Base-by-base conservation (phyloP, 1,140 invertebrate species). In the Aphaenogaster floridana region DNA sequence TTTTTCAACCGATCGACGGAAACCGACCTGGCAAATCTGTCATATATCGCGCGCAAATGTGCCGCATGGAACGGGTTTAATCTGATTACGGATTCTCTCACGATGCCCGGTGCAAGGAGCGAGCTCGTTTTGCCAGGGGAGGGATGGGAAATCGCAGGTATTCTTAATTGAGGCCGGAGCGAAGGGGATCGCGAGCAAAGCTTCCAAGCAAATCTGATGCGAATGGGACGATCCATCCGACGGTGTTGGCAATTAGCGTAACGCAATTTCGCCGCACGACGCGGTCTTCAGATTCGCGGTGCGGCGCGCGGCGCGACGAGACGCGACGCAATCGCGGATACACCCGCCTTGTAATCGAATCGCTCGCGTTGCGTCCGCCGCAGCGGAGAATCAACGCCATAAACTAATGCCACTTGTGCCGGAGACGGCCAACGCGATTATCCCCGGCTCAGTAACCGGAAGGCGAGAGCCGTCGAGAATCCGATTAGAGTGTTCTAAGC, bases 351-450 rank as follows among this genome's bases (percentile, higher is more conserved):
- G 88, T 90, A 89, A 90, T 89, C 57, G 21, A 89, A 86, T 89
- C 57, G 57, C 61, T 54, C 76, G 50, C 39, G 74, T 79, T 77
- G 72, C 80, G 17, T 66, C 42, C 50, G 54, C 39, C 63, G 28
- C 59, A 34, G n/a, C 68, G 45, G 17, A 59, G 78, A 77, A 80
- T 68, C 81, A 76, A 52, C 34, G 36, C 54, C 74, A 57, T 89
- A 90, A 89, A 86, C 76, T 81, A 90, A 86, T 61, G 39, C 74
- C 17, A 8, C 21, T 68, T 45, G 72, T 54, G 45, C 81, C 74
- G 36, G 77, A 69, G 42, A 54, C 77, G 72, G 71, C 80, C 78
- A 74, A 89, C 72, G 78, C 39, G 85, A 89, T 87, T 89, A 86
- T 54, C 77, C n/a, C 21, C 28, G 61, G 17, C 42, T 81, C 76